Conservation (phyloP, 2,888 invertebrate genomes). For the Agriopis aurantiaria region DNA sequence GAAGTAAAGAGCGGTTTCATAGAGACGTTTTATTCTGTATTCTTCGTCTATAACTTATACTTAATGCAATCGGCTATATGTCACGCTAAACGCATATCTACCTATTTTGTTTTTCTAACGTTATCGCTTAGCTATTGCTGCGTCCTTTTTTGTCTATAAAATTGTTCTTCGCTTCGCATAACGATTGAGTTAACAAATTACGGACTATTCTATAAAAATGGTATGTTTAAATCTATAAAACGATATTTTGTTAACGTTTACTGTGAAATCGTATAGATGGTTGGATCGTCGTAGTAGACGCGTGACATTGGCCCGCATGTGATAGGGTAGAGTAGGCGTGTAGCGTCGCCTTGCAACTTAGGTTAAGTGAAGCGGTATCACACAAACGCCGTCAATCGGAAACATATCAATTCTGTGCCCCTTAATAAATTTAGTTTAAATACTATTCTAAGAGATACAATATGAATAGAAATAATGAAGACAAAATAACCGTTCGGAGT, state of each 20-base stretch:
- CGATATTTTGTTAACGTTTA: constrained; percentile 76
- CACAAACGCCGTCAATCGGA: constrained; percentile 90
- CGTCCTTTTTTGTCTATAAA: constrained; percentile 54
- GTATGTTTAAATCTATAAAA: constrained; percentile 55
- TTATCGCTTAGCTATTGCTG: constrained; percentile 68
- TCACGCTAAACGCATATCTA: constrained; percentile 73
- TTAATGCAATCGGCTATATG: constrained; percentile 82
- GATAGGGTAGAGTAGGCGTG: constrained; percentile 84
- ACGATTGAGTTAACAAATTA: constrained; percentile 50
- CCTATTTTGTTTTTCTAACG: constrained; percentile 62
- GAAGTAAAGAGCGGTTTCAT: constrained; percentile 84
- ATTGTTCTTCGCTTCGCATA: constrained; percentile 58
- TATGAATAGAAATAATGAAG: constrained; percentile 81
- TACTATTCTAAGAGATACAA: constrained; percentile 85
- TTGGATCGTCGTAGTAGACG: constrained; percentile 67
- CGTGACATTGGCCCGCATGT: constrained; percentile 85
- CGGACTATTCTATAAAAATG: constrained; percentile 48
- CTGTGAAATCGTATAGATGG: constrained; percentile 77
- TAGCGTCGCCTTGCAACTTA: constrained; percentile 85
- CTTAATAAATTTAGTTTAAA: constrained; percentile 87
- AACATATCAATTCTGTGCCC: constrained; percentile 94
- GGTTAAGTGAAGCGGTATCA: constrained; percentile 86
- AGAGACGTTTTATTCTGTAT: constrained; percentile 86
- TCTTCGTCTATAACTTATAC: constrained; percentile 77
- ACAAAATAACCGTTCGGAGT: constrained; percentile 82